A percentile compares a stretch with the other conserved stretches of the same genome.
phyloP scores from a whole-genome alignment of 2,113 vertebrate genomes.

The Ifrita kowaldi region DNA sequence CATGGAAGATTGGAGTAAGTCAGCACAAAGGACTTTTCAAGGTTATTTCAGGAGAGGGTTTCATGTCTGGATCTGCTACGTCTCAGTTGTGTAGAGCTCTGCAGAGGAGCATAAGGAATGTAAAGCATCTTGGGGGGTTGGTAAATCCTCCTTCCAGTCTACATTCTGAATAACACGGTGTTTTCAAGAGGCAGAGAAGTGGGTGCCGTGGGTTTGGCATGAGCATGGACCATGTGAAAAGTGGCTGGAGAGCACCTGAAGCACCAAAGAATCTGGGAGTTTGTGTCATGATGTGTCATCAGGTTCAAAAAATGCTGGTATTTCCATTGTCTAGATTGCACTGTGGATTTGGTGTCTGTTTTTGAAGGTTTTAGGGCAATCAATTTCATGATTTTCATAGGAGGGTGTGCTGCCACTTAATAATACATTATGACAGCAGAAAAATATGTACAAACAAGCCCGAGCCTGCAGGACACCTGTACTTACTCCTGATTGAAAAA shows the following conservation, averaged over 20 bases:
- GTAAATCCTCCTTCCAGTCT: background rate
- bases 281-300: background rate
- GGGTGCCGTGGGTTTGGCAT: background rate
- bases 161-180: rapidly evolving
- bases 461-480: background rate
- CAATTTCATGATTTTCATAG: background rate
- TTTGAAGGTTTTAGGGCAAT: background rate
- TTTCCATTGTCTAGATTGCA: background rate
- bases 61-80: background rate
- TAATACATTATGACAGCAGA: background rate
- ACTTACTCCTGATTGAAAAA: background rate
- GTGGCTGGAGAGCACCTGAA: background rate
- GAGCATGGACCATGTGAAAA: background rate
- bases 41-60: background rate
- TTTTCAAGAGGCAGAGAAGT: background rate
- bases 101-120: background rate
- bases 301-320: rapidly evolving
- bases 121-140: background rate
- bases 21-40: background rate
- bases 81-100: background rate
- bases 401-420: background rate
- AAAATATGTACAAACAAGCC: background rate
- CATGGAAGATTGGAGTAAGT: background rate
- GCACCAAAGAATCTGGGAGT: background rate
- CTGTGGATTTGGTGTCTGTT: background rate